Conservation (phyloP, 2,797 vertebrate species). For the Chiroxiphia lanceolata region DNA sequence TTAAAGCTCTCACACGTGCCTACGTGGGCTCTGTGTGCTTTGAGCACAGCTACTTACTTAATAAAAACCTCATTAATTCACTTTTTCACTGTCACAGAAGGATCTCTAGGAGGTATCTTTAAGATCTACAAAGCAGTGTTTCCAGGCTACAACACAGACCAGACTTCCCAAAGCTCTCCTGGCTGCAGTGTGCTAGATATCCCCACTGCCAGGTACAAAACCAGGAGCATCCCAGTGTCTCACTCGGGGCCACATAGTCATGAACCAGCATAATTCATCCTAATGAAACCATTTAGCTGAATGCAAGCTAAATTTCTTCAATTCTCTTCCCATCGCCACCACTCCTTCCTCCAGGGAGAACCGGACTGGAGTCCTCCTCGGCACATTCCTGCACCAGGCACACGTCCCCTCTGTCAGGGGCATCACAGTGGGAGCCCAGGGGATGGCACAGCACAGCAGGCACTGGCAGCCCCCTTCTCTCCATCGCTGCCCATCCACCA, state of each 20-base stretch:
- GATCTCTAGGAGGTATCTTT: neutral
- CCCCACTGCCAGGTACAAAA: neutral
- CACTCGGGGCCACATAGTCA: accelerated
- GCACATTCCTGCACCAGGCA: neutral
- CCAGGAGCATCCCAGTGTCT: neutral
- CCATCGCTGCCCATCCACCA: accelerated
- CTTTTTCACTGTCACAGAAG: neutral
- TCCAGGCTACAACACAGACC: neutral
- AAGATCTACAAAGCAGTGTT: neutral
- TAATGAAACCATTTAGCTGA: neutral
- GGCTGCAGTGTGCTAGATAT: neutral
- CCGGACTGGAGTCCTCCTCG: accelerated
- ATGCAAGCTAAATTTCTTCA: neutral
- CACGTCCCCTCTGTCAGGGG: accelerated
- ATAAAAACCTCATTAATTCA: neutral
- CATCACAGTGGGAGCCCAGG: neutral
- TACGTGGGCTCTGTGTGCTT: neutral
- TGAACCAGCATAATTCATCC: accelerated
- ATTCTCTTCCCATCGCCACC: neutral
- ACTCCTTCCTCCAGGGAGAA: neutral
- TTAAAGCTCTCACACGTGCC: neutral
- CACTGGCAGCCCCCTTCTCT: neutral
- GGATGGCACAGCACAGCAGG: neutral
- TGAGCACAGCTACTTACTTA: neutral
- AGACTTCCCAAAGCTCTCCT: neutral